These are phyloP conservation scores for Nasonia longicornis DNA, from an alignment of 1,140 invertebrate genomes.

Conservation along the genomic window DNA sequence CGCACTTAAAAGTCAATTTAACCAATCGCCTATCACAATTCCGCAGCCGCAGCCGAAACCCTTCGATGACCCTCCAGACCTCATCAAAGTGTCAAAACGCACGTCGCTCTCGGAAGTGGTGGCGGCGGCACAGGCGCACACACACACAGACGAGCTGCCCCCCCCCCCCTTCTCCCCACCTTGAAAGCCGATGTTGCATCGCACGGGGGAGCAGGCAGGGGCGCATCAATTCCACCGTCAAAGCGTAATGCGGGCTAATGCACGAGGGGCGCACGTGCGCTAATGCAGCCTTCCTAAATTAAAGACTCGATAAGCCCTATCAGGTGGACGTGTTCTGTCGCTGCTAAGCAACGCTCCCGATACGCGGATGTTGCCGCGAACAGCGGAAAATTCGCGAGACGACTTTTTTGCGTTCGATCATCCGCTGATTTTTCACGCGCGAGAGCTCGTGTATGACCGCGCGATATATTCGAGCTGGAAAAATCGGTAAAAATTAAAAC, in stretches of 20 bases:
- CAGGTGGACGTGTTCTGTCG: not conserved
- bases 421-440: too few species aligned
- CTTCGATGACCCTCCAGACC: not conserved
- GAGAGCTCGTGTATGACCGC: not conserved
- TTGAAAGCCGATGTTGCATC: not conserved
- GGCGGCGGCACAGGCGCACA: not conserved
- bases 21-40: not conserved
- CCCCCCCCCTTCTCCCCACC: not conserved
- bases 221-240: constrained; percentile 38
- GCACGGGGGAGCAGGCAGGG: not conserved
- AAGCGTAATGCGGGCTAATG: constrained; percentile 42
- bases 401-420: not conserved
- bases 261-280: constrained; percentile 29
- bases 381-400: too few species aligned
- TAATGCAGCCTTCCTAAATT: constrained; percentile 46
- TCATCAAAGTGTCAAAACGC: not conserved
- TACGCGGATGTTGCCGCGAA: too few species aligned
- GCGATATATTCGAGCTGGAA: not conserved
- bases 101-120: not conserved
- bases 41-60: not conserved
- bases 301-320: constrained; percentile 45
- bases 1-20: not conserved
- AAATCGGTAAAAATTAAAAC: not conserved
- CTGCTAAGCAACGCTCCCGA: not conserved
- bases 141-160: not conserved